Evolutionary conservation across 2,888 invertebrate species (phyloP).

Genomic region (Dynastes hyllus): DNA sequence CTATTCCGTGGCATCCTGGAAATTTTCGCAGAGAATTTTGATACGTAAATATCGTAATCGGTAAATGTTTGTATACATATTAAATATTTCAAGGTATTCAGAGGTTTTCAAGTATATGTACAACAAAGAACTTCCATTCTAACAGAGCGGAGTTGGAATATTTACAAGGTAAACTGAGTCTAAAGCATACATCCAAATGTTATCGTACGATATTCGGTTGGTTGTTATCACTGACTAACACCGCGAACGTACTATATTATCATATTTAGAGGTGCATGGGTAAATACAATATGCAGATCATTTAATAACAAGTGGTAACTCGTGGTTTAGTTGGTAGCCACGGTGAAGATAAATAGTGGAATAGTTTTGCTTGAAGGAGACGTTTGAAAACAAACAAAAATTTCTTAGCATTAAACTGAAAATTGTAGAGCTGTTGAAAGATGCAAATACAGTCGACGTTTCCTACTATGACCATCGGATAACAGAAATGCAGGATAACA

Average conservation of each 20-base stretch:
- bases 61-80: conserved; percentile 20
- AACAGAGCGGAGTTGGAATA: conserved; percentile 20
- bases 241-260: conserved; percentile 22
- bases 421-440: no score
- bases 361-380: neutral
- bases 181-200: neutral
- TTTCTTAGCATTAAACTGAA: no score
- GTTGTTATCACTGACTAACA: conserved; percentile 34
- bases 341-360: conserved; percentile 11
- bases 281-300: conserved; percentile 25
- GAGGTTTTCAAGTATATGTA: conserved; percentile 20
- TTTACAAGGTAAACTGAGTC: conserved; percentile 33
- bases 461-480: no score
- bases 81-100: neutral
- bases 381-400: no score
- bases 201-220: conserved; percentile 14
- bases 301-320: conserved; percentile 19
- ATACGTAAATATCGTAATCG: conserved; percentile 16
- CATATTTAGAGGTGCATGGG: conserved; percentile 29
- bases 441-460: no score
- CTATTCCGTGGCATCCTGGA: neutral
- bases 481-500: no score
- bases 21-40: conserved; percentile 17
- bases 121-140: conserved; percentile 17
- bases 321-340: conserved; percentile 2